Conservation (phyloP, 2,113 vertebrate species). For the Meleagris gallopavo region DNA sequence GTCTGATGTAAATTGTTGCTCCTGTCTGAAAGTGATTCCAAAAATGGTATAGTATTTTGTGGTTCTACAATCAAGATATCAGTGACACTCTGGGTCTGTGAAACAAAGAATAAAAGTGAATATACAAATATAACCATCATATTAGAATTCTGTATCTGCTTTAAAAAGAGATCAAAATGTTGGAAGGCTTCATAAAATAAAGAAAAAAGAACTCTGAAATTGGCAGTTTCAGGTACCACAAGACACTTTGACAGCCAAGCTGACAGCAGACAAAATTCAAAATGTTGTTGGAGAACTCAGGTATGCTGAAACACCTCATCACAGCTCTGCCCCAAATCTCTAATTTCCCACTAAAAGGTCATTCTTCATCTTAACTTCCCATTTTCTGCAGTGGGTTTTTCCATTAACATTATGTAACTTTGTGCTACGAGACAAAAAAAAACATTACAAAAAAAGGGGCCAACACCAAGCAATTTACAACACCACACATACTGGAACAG, state of each 20-base stretch:
- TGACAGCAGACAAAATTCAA: background rate
- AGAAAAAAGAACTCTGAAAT: background rate
- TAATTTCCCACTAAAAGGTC: background rate
- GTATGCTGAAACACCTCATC: background rate
- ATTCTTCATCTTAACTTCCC: background rate
- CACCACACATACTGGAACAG: background rate
- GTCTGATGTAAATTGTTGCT: background rate
- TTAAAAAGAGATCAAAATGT: background rate
- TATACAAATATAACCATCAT: background rate
- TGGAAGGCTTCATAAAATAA: background rate
- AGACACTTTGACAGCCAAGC: background rate
- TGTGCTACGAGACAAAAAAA: background rate
- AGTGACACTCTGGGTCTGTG: background rate
- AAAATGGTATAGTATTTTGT: background rate
- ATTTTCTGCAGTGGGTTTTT: background rate
- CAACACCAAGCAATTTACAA: background rate
- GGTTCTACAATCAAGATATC: background rate
- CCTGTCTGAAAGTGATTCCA: background rate
- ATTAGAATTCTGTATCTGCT: background rate
- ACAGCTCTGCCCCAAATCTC: background rate
- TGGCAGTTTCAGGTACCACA: background rate
- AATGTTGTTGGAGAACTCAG: background rate
- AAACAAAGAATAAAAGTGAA: background rate
- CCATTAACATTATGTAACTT: background rate
- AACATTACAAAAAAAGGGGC: background rate